Percentiles rank a stretch among this genome's conserved stretches.
Conservation (phyloP, 2,888 invertebrate species). For the Magallana nippona region DNA sequence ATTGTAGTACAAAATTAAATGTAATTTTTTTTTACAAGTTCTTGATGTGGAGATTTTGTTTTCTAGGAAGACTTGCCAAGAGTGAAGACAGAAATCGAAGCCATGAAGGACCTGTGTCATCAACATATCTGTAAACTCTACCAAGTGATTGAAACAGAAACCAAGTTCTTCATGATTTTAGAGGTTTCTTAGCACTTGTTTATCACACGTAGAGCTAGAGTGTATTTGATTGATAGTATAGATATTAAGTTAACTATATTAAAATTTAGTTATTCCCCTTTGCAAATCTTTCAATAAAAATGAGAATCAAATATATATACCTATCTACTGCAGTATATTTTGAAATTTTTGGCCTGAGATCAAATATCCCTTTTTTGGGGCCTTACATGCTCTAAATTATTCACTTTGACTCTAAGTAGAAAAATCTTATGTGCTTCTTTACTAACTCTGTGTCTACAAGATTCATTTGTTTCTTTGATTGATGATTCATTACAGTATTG, state of each 20-base stretch:
- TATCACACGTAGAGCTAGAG: not conserved
- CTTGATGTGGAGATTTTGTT: conserved; percentile 13
- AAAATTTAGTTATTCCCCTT: no score
- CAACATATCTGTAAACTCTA: conserved; percentile 89
- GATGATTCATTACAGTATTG: conserved; percentile 83
- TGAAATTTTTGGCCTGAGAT: no score
- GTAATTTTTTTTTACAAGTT: not conserved
- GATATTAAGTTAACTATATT: no score
- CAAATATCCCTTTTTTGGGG: no score
- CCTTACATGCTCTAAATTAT: no score
- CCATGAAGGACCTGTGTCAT: conserved; percentile 86
- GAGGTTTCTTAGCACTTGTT: conserved; percentile 82
- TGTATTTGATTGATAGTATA: not conserved
- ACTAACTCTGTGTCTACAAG: no score
- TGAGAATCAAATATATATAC: no score
- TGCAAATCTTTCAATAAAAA: no score
- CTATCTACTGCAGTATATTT: no score
- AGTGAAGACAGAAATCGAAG: conserved; percentile 87
- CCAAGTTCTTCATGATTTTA: conserved; percentile 88
- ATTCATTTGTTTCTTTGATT: not conserved
- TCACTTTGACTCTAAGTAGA: no score
- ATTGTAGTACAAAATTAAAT: not conserved
- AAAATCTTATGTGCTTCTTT: no score
- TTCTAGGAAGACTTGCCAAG: conserved; percentile 87
- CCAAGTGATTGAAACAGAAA: conserved; percentile 88